phyloP scores from a whole-genome alignment of 2,797 vertebrate species.

The Sebastes wilsoni region DNA sequence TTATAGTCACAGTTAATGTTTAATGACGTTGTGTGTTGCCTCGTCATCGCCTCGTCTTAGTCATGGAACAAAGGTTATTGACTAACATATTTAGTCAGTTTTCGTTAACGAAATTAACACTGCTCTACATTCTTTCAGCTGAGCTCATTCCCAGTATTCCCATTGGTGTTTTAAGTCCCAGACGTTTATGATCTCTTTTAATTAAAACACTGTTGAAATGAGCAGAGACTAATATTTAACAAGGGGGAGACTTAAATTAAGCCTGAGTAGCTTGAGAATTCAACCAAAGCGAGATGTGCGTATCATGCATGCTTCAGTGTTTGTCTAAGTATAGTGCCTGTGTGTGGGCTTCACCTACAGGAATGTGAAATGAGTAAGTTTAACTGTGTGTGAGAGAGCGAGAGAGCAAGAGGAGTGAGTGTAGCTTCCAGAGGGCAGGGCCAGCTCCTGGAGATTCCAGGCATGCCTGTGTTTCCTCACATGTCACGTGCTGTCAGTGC shows the following conservation, averaged over 20 bases:
- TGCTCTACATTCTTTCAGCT: conserved; percentile 14
- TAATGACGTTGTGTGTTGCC: background rate
- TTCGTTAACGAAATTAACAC: background rate
- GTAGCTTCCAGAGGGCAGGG: conserved; percentile 51
- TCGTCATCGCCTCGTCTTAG: background rate
- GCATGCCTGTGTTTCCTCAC: conserved; percentile 79
- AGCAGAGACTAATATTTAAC: conserved; percentile 45
- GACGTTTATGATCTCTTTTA: conserved; percentile 47
- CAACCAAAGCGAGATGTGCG: background rate
- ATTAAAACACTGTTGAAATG: conserved; percentile 59
- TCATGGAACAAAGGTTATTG: background rate
- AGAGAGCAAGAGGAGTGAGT: background rate
- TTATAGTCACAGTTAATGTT: background rate
- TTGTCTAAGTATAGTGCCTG: conserved; percentile 9
- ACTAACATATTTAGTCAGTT: background rate
- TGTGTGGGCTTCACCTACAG: conserved; percentile 57
- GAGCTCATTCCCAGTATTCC: conserved; percentile 32
- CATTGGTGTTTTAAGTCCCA: conserved; percentile 32
- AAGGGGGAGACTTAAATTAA: conserved; percentile 33
- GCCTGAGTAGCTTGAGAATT: conserved; percentile 38
- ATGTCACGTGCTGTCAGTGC: conserved; percentile 58
- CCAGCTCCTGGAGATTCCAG: conserved; percentile 78
- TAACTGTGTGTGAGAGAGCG: conserved; percentile 29
- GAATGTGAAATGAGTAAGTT: conserved; percentile 62
- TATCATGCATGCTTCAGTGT: conserved; percentile 15